Evolutionary conservation across 1,140 invertebrate genomes (phyloP).

Genomic region (Aphidius gifuensis): DNA sequence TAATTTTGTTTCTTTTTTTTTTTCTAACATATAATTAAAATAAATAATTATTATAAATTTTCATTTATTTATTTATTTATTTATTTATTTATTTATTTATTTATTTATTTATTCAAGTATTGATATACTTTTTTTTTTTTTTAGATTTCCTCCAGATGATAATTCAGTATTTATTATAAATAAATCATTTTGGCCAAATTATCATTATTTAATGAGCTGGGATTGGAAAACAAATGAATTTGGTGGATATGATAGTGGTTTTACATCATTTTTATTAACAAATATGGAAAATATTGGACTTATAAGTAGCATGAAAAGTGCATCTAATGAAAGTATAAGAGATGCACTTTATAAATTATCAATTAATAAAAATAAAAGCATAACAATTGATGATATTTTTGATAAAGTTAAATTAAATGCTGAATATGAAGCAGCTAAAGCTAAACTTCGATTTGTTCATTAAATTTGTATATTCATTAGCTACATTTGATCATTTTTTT

Average conservation of each 20-base stretch:
- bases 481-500: neutral
- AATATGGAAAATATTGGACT: conserved; percentile 65
- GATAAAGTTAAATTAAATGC: conserved; percentile 32
- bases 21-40: neutral
- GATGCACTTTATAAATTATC: conserved; percentile 56
- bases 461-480: conserved; percentile 18
- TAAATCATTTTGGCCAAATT: conserved; percentile 73
- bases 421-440: conserved; percentile 30
- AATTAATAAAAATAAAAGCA: conserved; percentile 28
- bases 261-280: conserved; percentile 63
- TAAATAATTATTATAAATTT: neutral
- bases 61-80: neutral
- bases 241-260: conserved; percentile 67
- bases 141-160: conserved; percentile 66
- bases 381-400: conserved; percentile 26
- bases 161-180: conserved; percentile 70
- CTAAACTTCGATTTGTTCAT: conserved; percentile 32
- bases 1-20: conserved; percentile 10
- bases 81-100: neutral
- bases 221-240: conserved; percentile 77
- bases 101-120: conserved; percentile 1
- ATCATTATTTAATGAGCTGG: conserved; percentile 72
- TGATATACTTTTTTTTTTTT: conserved; percentile 34
- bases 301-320: conserved; percentile 62
- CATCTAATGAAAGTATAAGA: conserved; percentile 60